Base-by-base conservation (phyloP, 2,113 vertebrate genomes). In the Otis tarda region DNA sequence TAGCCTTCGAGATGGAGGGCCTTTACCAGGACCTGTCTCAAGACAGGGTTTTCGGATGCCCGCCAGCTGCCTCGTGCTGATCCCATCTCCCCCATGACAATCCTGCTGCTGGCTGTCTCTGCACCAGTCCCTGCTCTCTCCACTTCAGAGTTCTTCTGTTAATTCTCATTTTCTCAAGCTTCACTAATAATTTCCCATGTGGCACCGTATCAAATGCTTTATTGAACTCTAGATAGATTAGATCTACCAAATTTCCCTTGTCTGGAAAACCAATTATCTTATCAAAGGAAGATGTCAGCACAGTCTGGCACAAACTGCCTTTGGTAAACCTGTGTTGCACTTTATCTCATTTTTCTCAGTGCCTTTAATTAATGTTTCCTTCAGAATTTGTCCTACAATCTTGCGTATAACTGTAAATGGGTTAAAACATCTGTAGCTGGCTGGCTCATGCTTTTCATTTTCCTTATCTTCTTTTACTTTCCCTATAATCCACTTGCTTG, bases 261-360 rank as follows among this genome's bases (percentile, higher is more conserved):
- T 96, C 95, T 96, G 90, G 96, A 90, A 97, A 97, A 95, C 91
- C 96, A 97, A 95, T 97, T 97, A 97, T 91, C 96, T 96, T 95
- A 97, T 96, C 96, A 96, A 96, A 96, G 95, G 90, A 69, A 95
- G 94, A 91, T 96, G 93, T 97, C 94, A 96, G 95, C 82, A 47
- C 45, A 73, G 93, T 56, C 96, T 96, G 90, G 93, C 87, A 93
- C 90, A 94, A 94, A 89, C 84, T 96, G 94, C 94, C 92, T 97
- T 95, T 97, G 92, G 93, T 93, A 95, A 96, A 96, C 89, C 93
- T 80, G 11, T 93, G 75, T 73, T 94, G 63, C 78, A 95, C 92
- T 96, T 97, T 94, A 95, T 94, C 95, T 94, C 91, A 23, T 94
- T 95, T 88, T 94, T 88, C 96, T 94, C 91, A 12, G 68, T 74